Evolutionary conservation across 2,113 vertebrate genomes (phyloP).

Genomic region (Butastur rufipennis): DNA sequence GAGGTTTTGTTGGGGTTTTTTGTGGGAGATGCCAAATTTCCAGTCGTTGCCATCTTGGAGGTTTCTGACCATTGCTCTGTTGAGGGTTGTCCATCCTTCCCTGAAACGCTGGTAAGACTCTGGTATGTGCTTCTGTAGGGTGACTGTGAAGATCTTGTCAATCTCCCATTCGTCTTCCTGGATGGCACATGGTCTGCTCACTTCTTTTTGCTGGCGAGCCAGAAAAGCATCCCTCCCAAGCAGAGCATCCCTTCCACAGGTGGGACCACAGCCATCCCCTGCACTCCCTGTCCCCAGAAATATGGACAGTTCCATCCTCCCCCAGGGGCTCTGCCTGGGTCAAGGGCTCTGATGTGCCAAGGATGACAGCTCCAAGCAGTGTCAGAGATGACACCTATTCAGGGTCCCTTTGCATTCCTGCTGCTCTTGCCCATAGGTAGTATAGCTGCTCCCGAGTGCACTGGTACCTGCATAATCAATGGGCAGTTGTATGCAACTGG

Average conservation of each 20-base stretch:
- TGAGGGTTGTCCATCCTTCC: not conserved
- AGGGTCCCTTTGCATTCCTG: not conserved
- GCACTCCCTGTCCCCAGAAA: not conserved
- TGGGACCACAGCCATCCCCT: not conserved
- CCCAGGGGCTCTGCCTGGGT: not conserved
- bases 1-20: not conserved
- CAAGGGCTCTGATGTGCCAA: not conserved
- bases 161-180: not conserved
- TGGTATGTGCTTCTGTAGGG: not conserved
- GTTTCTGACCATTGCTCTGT: not conserved
- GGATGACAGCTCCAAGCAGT: not conserved
- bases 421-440: not conserved
- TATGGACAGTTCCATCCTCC: not conserved
- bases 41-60: accelerated
- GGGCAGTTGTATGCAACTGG: too few relatives aligned
- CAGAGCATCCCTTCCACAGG: not conserved
- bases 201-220: not conserved
- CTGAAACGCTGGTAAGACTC: not conserved
- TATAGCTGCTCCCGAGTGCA: accelerated
- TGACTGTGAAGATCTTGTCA: not conserved
- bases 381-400: not conserved
- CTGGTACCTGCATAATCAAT: not conserved
- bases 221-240: not conserved
- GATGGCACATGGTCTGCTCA: not conserved
- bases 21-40: not conserved